phyloP scores from a whole-genome alignment of 1,140 invertebrate genomes.

The Uloborus diversus region DNA sequence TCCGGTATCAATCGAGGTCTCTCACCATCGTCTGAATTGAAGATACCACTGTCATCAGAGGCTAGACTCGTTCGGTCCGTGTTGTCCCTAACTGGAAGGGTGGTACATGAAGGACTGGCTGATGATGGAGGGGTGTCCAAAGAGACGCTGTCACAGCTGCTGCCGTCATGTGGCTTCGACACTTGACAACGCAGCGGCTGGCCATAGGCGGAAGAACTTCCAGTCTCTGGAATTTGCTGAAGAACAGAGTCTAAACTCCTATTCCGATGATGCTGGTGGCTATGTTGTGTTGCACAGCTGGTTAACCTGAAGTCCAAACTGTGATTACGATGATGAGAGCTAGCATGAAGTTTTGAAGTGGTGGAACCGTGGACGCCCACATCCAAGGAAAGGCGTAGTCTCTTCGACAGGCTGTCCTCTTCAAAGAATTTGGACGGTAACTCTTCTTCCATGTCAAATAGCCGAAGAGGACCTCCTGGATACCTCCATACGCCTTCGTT shows the following conservation, averaged over 20 bases:
- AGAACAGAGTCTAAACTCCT: slow-evolving; percentile 84
- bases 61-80: slow-evolving; percentile 77
- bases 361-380: slow-evolving; percentile 37
- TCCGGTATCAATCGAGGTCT: too few relatives aligned
- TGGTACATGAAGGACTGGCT: slow-evolving; percentile 35
- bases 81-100: slow-evolving; percentile 39
- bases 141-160: slow-evolving; percentile 26
- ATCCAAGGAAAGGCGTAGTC: slow-evolving; percentile 37
- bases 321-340: slow-evolving; percentile 76
- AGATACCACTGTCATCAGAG: slow-evolving; percentile 85
- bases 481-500: neutral
- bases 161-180: neutral
- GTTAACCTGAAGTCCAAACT: slow-evolving; percentile 73
- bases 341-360: neutral
- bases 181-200: slow-evolving; percentile 21
- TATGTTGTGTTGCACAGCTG: neutral
- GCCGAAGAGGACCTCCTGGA: neutral
- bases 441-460: slow-evolving; percentile 34
- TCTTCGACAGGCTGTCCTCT: slow-evolving; percentile 39
- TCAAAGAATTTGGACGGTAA: neutral
- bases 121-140: slow-evolving; percentile 46
- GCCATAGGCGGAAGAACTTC: neutral
- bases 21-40: slow-evolving; percentile 76
- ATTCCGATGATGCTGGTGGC: slow-evolving; percentile 81
- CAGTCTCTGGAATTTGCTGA: slow-evolving; percentile 58